Conservation (phyloP, 2,888 invertebrate species). For the Drosophila parthenogenetica region DNA sequence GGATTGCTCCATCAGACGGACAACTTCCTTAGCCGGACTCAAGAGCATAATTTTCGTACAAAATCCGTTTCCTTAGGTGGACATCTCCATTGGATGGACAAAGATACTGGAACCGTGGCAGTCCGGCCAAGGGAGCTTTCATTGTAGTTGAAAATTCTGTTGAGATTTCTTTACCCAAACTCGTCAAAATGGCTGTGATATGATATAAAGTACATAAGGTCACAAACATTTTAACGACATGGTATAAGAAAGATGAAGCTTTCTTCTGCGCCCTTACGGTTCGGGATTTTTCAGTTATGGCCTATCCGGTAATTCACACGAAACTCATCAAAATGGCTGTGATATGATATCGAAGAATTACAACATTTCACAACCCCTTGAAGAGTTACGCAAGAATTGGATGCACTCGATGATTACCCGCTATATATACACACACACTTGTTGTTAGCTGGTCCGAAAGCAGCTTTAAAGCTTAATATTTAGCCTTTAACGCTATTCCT, state of each 20-base stretch:
- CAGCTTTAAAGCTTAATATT: conserved; percentile 5
- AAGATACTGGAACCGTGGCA: no score
- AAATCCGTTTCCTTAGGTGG: no score
- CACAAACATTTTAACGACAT: conserved; percentile 85
- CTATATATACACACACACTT: conserved; percentile 54
- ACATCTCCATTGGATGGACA: no score
- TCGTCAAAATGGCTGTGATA: conserved; percentile 86
- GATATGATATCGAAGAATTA: conserved; percentile 80
- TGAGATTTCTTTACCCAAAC: conserved; percentile 84
- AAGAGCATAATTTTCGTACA: no score
- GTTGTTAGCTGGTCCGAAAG: conserved; percentile 45
- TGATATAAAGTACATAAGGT: conserved; percentile 80
- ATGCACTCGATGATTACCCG: not conserved
- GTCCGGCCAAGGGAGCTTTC: no score
- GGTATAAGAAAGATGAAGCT: conserved; percentile 79
- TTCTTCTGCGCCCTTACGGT: not conserved
- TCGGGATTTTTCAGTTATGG: not conserved
- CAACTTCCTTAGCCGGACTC: no score
- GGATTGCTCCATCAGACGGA: no score
- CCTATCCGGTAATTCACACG: conserved; percentile 55
- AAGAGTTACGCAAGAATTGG: conserved; percentile 83
- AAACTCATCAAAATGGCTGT: conserved; percentile 86
- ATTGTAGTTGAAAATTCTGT: no score
- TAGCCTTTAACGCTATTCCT: conserved; percentile 17
- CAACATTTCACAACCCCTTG: conserved; percentile 85